Evolutionary conservation across 2,888 invertebrate species (phyloP).

Genomic region (Mesorhabditis spiculigera): DNA sequence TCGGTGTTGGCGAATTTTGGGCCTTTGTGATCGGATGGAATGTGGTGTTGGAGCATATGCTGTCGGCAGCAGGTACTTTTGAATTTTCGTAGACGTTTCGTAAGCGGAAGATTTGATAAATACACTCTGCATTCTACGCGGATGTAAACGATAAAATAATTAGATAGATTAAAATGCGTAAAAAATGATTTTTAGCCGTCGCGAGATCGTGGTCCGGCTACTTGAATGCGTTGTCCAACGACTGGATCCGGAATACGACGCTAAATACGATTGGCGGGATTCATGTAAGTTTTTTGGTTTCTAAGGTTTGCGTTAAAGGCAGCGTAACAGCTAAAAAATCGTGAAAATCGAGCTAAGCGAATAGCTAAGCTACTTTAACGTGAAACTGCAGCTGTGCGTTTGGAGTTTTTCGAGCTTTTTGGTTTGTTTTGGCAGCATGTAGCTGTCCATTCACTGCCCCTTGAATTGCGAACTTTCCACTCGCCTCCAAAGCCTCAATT

Average conservation of each 20-base stretch:
- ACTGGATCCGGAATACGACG: conserved; percentile 54
- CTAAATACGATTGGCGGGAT: conserved; percentile 40
- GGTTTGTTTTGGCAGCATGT: no score
- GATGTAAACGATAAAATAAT: no score
- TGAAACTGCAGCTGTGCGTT: no score
- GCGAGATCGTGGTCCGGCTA: conserved; percentile 62
- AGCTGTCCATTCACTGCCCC: no score
- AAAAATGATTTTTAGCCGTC: conserved; percentile 54
- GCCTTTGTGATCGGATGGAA: conserved; percentile 72
- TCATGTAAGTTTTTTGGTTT: not conserved
- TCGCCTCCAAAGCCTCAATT: not conserved
- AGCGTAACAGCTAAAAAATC: no score
- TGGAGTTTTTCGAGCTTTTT: no score
- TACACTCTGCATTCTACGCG: no score
- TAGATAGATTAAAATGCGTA: not conserved
- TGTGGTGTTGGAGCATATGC: conserved; percentile 71
- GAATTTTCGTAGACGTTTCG: not conserved
- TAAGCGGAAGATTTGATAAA: no score
- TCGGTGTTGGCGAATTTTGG: conserved; percentile 88
- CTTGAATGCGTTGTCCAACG: conserved; percentile 57
- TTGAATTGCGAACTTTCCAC: not conserved
- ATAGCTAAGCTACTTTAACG: no score
- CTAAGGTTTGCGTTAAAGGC: conserved; percentile 9
- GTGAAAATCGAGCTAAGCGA: no score
- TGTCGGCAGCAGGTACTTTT: conserved; percentile 62